Percentiles rank a stretch among this genome's conserved stretches.
phyloP scores from a whole-genome alignment of 2,888 invertebrate species.

The Mesochorus sp. region DNA sequence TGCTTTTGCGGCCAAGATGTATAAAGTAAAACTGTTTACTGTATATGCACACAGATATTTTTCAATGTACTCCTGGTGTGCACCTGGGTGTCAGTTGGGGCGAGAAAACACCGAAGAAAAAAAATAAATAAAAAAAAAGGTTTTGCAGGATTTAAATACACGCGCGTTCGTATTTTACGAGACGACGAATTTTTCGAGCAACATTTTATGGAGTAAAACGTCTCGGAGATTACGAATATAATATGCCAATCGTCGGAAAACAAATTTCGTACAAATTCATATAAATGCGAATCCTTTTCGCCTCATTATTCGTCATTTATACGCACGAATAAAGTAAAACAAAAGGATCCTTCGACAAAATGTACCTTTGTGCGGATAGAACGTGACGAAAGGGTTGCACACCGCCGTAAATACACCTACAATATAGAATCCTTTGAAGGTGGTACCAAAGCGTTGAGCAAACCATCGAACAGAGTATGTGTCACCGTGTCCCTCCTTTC shows the following conservation, averaged over 20 bases:
- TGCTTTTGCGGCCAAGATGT: not conserved
- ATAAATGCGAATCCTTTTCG: too few relatives aligned
- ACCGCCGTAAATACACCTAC: not conserved
- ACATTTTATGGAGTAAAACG: too few relatives aligned
- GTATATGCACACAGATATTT: not conserved
- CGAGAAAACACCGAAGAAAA: too few relatives aligned
- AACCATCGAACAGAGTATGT: constrained; percentile 32
- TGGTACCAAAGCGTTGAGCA: constrained; percentile 33
- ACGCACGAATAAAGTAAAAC: too few relatives aligned
- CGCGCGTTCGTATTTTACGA: not conserved
- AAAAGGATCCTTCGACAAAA: constrained; percentile 10
- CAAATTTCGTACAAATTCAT: too few relatives aligned
- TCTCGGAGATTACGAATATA: too few relatives aligned
- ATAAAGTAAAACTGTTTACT: constrained; percentile 17
- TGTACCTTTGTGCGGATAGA: not conserved
- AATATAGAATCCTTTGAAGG: constrained; percentile 46
- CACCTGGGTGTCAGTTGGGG: not conserved
- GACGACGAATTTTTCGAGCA: too few relatives aligned
- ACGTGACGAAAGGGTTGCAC: constrained; percentile 1
- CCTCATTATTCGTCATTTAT: too few relatives aligned
- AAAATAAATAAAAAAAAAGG: not conserved
- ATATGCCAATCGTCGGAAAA: too few relatives aligned
- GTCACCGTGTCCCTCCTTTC: constrained; percentile 1
- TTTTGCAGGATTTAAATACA: not conserved
- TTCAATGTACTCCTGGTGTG: not conserved